Evolutionary conservation across 1,140 invertebrate species (phyloP).

Genomic region (Ceratitis capitata): DNA sequence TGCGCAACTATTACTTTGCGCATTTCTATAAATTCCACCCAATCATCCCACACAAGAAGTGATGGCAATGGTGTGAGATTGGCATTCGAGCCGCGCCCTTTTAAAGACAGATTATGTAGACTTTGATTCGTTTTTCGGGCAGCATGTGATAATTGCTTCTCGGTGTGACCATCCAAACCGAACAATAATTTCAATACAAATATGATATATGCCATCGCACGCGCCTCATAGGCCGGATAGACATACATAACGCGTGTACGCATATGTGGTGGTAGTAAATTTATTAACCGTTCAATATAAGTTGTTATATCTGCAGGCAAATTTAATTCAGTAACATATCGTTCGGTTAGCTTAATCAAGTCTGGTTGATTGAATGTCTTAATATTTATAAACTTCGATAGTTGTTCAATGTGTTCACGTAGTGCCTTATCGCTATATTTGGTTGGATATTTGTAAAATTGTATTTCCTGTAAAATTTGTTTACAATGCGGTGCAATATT

Average conservation of each 20-base stretch:
- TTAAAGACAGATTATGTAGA: neutral
- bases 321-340: constrained; percentile 70
- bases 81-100: neutral
- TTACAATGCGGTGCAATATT: constrained; percentile 60
- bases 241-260: constrained; percentile 42
- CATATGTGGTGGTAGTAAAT: constrained; percentile 65
- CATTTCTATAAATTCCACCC: constrained; percentile 72
- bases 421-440: constrained; percentile 46
- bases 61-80: constrained; percentile 48
- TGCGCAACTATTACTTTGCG: constrained; percentile 68
- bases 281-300: constrained; percentile 59
- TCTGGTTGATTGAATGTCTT: constrained; percentile 65
- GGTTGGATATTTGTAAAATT: constrained; percentile 46
- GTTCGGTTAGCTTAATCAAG: constrained; percentile 64
- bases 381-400: constrained; percentile 52
- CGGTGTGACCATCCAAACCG: constrained; percentile 72
- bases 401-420: neutral
- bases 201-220: constrained; percentile 72
- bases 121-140: constrained; percentile 66
- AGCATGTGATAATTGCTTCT: constrained; percentile 69
- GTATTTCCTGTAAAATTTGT: constrained; percentile 57
- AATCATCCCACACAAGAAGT: constrained; percentile 72
- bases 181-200: constrained; percentile 72
- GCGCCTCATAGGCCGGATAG: constrained; percentile 71
- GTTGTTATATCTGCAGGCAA: constrained; percentile 66